Percentiles rank a stretch among this genome's conserved stretches.
Conservation (phyloP, 2,797 vertebrate genomes). For the Poliocrania exsul region DNA sequence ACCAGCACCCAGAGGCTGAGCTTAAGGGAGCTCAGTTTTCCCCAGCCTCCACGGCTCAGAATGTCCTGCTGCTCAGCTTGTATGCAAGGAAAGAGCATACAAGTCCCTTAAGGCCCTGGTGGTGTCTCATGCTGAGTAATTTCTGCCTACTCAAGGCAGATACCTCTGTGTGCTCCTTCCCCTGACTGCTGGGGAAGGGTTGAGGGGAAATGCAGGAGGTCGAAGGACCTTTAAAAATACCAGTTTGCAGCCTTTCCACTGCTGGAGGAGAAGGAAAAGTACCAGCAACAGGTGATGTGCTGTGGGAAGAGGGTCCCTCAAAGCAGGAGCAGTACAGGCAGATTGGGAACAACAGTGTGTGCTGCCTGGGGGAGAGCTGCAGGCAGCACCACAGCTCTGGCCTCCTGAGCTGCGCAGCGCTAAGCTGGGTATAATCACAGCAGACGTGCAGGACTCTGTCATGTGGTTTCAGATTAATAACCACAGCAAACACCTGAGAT, state of each 20-base stretch:
- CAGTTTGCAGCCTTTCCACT: background rate
- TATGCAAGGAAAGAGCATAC: background rate
- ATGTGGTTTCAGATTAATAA: background rate
- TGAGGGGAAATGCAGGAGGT: background rate
- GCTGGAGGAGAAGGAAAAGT: background rate
- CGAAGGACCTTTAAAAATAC: background rate
- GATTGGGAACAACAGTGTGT: rapidly evolving
- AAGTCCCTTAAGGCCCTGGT: background rate
- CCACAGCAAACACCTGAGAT: background rate
- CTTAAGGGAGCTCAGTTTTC: background rate
- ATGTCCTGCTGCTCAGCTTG: background rate
- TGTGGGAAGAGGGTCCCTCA: background rate
- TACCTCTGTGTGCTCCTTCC: background rate
- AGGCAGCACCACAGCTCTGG: background rate
- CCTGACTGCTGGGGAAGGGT: background rate
- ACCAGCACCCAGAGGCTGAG: background rate
- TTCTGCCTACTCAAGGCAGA: background rate
- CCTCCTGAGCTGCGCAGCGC: background rate
- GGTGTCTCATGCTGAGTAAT: background rate
- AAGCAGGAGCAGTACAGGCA: background rate
- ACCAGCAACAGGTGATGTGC: background rate
- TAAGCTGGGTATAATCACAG: background rate
- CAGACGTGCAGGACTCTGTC: background rate
- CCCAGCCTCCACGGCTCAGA: rapidly evolving
- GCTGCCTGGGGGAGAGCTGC: background rate